Evolutionary conservation across 2,113 vertebrate genomes (phyloP), one percentile per base, ranked within the genome.

Genomic region (Oncorhynchus kisutch): DNA sequence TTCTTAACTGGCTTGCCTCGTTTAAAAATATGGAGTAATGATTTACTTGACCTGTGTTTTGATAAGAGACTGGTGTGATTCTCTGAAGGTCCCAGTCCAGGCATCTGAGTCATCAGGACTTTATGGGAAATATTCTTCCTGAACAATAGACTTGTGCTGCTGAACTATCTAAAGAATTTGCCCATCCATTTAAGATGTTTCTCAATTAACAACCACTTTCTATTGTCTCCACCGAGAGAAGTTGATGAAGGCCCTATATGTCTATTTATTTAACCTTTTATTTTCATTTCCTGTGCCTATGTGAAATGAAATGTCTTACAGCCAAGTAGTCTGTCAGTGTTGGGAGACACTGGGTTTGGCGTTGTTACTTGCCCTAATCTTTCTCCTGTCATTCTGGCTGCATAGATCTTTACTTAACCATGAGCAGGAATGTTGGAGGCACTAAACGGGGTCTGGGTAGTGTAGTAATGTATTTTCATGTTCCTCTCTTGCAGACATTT

Each of bases 401-500:
- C 29, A 31, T 54, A 9, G 18, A 57, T 74, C 12, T 49, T 48
- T 67, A 27, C 72, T 49, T 11, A 72, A 16, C 45, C 49, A 25
- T 74, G 14, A 45, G 24, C 9, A 45, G 31, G 31, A 54, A 24
- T 11, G 20, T 64, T 20, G 27, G 16, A 45, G 57, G 69, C 34
- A 29, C 12, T 5, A 12, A 25, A 62, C 27, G n/a, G 24, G 16
- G 64, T 70, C 9, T 29, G 24, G 4, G 22, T 2, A 14, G 2
- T 25, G 76, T 65, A 74, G 34, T 20, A 68, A 75, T 34, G 29
- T 22, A 6, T 68, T 77, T 74, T 0, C 24, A 0, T 82, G 16
- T 78, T 79, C 82, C 84, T 86, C 70, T 88, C 87, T 82, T 59
- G 54, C 80, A 99, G 98, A 85, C 89, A 97, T 81, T 99, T 99